phyloP scores from a whole-genome alignment of 2,888 invertebrate species.

The Siphlonurus alternatus region DNA sequence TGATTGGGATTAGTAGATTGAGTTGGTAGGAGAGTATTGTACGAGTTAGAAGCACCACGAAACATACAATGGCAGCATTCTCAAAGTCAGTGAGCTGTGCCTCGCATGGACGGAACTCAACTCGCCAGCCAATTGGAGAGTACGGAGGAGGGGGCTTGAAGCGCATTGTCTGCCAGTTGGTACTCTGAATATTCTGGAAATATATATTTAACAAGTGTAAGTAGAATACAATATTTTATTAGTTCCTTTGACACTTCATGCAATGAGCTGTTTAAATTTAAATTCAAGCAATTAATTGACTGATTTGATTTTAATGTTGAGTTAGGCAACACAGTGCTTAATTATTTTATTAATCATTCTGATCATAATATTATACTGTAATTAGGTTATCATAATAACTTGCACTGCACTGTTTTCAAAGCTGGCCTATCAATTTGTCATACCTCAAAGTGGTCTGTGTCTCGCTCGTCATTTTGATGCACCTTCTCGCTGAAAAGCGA shows the following conservation, averaged over 20 bases:
- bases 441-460: conserved; percentile 98
- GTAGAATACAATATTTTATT: not conserved
- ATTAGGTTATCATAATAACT: no score
- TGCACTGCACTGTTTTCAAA: no score
- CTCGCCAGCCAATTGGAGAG: conserved; percentile 95
- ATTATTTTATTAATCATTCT: no score
- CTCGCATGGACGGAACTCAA: conserved; percentile 97
- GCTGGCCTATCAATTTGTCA: no score
- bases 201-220: conserved; percentile 10
- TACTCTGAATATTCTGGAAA: conserved; percentile 87
- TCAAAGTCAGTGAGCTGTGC: conserved; percentile 98
- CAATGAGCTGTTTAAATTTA: no score
- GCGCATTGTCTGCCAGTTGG: conserved; percentile 98
- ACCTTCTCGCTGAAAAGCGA: conserved; percentile 91
- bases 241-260: not conserved
- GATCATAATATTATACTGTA: no score
- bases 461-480: conserved; percentile 79
- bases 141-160: conserved; percentile 97
- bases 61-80: conserved; percentile 96
- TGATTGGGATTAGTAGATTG: conserved; percentile 93
- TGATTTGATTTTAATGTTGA: no score
- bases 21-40: conserved; percentile 93
- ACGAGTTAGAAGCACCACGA: conserved; percentile 88
- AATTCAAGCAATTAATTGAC: no score
- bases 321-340: no score